These are phyloP conservation scores for Brachionus angularis DNA, from an alignment of 1,140 invertebrate genomes.

Conservation along the genomic window DNA sequence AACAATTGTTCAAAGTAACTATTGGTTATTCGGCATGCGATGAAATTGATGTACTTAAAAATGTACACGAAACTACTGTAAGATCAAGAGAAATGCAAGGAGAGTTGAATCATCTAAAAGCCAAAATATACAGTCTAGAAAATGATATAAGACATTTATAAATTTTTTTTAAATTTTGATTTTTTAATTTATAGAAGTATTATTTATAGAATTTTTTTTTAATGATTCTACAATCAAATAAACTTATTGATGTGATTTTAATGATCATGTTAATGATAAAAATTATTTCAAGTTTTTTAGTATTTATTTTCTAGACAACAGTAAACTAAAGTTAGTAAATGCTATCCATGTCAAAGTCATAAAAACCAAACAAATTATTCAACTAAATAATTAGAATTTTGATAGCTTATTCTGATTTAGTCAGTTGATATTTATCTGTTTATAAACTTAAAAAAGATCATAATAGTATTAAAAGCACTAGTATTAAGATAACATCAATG, in stretches of 20 bases:
- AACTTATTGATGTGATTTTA: not conserved
- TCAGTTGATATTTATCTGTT: no score
- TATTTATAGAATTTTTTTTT: not conserved
- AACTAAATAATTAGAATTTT: no score
- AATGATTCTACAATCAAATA: not conserved
- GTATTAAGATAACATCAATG: no score
- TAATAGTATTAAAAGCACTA: no score
- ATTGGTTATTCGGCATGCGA: constrained; percentile 53
- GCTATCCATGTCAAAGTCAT: no score
- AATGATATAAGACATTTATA: constrained; percentile 57
- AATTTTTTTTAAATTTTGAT: not conserved
- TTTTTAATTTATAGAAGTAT: not conserved
- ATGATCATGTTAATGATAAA: no score
- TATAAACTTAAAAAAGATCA: no score
- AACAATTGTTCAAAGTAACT: constrained; percentile 56
- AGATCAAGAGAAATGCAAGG: constrained; percentile 55
- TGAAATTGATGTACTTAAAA: constrained; percentile 53
- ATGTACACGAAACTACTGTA: constrained; percentile 54
- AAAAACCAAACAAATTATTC: no score
- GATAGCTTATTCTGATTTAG: no score
- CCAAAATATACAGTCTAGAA: constrained; percentile 57
- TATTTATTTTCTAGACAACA: no score
- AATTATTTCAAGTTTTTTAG: no score
- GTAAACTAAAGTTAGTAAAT: no score
- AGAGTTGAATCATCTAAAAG: constrained; percentile 56